Evolutionary conservation across 1,140 invertebrate species (phyloP), one percentile per base, ranked within the genome.

Genomic region (Coenobita brevimanus): DNA sequence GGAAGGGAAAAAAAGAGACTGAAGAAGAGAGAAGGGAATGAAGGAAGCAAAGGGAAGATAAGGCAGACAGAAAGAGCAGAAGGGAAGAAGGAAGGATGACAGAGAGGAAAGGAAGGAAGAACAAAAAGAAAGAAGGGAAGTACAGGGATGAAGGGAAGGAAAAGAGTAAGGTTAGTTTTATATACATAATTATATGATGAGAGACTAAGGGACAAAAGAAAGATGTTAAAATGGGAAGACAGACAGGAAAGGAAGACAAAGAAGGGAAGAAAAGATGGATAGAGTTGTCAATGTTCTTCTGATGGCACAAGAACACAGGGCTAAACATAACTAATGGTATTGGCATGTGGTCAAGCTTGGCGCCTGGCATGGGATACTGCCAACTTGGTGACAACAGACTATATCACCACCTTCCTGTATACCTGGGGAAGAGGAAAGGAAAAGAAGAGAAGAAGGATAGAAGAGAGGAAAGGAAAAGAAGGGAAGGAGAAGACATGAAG

Each of bases 241-340:
- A 57, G n/a, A 57, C 10, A 57, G 54, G n/a, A 57, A 13, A n/a
- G n/a, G 54, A 57, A 57, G n/a, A n/a, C 13, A 57, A n/a, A 57
- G 54, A n/a, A 57, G 54, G 54, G n/a, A 57, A n/a, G n/a, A 57
- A n/a, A 57, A 57, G 54, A n/a, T 57, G 54, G 54, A 57, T 57
- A 57, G 54, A n/a, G n/a, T n/a, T n/a, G n/a, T n/a, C n/a, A n/a
- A n/a, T n/a, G n/a, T n/a, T n/a, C n/a, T n/a, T n/a, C n/a, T n/a
- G n/a, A n/a, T n/a, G n/a, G n/a, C n/a, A n/a, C n/a, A n/a, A n/a
- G n/a, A n/a, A n/a, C n/a, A n/a, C n/a, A n/a, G n/a, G n/a, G n/a
- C n/a, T n/a, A n/a, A n/a, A n/a, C n/a, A n/a, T n/a, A n/a, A n/a
- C n/a, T n/a, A n/a, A n/a, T n/a, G n/a, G n/a, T n/a, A n/a, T n/a